phyloP scores from a whole-genome alignment of 2,113 vertebrate species.

The Carassius carassius region DNA sequence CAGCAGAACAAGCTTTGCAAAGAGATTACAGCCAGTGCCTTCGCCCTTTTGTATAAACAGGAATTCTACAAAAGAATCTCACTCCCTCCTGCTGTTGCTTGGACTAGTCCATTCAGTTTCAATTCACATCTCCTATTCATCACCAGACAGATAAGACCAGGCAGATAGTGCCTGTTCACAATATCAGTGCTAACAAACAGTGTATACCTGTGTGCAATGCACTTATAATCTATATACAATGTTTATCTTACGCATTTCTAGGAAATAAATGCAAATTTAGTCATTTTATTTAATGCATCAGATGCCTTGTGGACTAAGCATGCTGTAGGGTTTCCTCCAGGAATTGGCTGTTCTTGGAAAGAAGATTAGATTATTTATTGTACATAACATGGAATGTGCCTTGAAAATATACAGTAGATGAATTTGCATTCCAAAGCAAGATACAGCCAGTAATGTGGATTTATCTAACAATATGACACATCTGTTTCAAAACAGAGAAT shows the following conservation, averaged over 20 bases:
- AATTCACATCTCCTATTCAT: conserved; percentile 20
- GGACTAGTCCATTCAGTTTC: neutral
- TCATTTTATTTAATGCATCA: neutral
- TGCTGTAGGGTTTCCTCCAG: neutral
- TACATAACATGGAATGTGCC: neutral
- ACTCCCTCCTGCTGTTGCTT: neutral
- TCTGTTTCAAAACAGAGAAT: conserved; percentile 12
- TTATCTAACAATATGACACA: conserved; percentile 10
- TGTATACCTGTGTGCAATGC: conserved; percentile 16
- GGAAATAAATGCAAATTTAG: neutral
- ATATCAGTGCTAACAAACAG: conserved; percentile 25
- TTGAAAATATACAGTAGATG: neutral
- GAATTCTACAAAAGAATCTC: neutral
- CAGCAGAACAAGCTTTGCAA: neutral
- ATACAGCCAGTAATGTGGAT: neutral
- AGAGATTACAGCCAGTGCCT: neutral
- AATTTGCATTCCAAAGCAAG: neutral
- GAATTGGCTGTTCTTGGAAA: neutral
- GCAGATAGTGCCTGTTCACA: conserved; percentile 2
- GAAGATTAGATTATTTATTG: neutral
- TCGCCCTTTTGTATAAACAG: conserved; percentile 8
- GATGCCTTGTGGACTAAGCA: neutral
- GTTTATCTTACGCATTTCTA: neutral
- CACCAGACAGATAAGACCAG: conserved; percentile 30
- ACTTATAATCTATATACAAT: neutral